phyloP scores from a whole-genome alignment of 2,113 vertebrate genomes.

The Xiphorhynchus elegans region DNA sequence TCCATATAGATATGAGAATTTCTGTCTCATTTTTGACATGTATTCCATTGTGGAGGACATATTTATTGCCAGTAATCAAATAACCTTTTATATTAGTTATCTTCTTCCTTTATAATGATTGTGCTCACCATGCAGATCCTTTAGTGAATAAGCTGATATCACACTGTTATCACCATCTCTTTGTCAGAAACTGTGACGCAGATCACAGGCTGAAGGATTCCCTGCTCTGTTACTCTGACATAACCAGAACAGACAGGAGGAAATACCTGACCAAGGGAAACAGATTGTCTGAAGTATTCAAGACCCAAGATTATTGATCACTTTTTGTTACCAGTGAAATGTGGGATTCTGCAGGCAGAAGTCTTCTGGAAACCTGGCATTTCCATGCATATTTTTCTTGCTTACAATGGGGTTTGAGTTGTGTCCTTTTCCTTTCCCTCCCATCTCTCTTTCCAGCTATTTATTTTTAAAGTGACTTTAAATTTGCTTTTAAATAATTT shows the following conservation, averaged over 20 bases:
- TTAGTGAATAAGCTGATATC: not conserved
- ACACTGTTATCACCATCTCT: not conserved
- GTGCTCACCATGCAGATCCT: not conserved
- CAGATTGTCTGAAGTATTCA: not conserved
- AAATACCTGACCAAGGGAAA: not conserved
- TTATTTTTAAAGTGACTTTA: not conserved
- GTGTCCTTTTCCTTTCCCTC: not conserved
- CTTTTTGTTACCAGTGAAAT: not conserved
- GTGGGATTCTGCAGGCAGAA: not conserved
- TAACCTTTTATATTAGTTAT: not conserved
- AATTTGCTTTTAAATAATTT: not conserved
- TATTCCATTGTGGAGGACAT: not conserved
- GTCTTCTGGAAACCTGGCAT: not conserved
- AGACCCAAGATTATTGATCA: not conserved
- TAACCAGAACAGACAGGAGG: not conserved
- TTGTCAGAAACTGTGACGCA: not conserved
- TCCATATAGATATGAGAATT: not conserved
- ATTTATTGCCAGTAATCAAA: not conserved
- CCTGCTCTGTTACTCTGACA: not conserved
- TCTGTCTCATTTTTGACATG: not conserved
- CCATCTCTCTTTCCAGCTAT: not conserved
- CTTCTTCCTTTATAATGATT: not conserved
- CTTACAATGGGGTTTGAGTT: not conserved
- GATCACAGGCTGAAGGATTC: not conserved
- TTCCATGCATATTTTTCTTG: not conserved